Evolutionary conservation across 2,888 invertebrate genomes (phyloP).

Genomic region (Marasmarcha lunaedactyla): DNA sequence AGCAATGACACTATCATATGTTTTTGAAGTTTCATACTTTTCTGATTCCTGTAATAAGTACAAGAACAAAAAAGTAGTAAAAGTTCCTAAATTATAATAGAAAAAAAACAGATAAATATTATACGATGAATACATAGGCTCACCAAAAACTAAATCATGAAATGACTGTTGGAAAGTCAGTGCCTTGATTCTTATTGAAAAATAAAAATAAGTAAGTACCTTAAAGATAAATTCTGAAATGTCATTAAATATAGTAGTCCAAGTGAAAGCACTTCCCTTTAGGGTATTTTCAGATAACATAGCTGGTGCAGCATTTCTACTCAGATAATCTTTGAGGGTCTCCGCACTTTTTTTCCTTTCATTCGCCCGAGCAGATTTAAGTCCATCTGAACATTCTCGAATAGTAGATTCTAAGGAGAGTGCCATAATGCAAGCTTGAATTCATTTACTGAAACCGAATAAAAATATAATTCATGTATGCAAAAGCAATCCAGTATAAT

Average conservation of each 20-base stretch:
- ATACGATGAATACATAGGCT: too few species aligned
- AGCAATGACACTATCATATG: conserved; percentile 37
- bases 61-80: conserved; percentile 4
- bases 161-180: too few species aligned
- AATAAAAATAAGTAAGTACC: too few species aligned
- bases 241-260: conserved; percentile 53
- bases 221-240: conserved; percentile 52
- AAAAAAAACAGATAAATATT: too few species aligned
- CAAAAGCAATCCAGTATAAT: too few species aligned
- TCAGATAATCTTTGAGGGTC: conserved; percentile 43
- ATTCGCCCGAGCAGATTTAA: conserved; percentile 42
- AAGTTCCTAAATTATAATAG: conserved; percentile 1
- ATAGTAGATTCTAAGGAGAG: conserved; percentile 50
- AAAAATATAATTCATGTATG: too few species aligned
- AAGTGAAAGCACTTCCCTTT: conserved; percentile 39
- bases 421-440: not conserved
- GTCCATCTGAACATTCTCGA: conserved; percentile 35
- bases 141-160: too few species aligned
- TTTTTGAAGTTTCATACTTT: conserved; percentile 54
- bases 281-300: conserved; percentile 43
- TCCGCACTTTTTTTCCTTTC: conserved; percentile 62
- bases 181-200: too few species aligned
- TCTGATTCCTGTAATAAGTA: conserved; percentile 58
- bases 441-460: too few species aligned
- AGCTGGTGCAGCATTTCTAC: conserved; percentile 42